Conservation (phyloP, 2,888 invertebrate species). For the Cryptosula pallasiana region DNA sequence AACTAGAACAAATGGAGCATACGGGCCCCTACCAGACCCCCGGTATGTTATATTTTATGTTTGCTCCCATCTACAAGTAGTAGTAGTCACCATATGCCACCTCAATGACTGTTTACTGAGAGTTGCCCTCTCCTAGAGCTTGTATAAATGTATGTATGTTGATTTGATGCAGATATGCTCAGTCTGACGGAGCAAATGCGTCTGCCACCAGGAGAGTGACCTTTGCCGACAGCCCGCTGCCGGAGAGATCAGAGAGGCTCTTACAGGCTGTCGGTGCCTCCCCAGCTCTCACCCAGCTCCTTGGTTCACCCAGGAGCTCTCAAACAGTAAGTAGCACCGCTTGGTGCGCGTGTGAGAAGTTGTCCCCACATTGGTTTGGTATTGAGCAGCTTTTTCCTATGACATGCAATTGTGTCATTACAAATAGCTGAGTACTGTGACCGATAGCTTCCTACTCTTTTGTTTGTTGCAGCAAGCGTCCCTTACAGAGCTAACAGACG, state of each 20-base stretch:
- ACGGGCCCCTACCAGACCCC: neutral
- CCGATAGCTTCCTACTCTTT: no score
- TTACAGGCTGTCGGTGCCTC: conserved; percentile 1
- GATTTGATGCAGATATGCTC: no score
- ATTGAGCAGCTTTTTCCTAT: no score
- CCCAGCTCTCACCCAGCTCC: conserved; percentile 1
- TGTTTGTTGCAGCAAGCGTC: neutral
- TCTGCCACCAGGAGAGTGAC: neutral
- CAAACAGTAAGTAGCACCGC: neutral
- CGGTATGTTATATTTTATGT: neutral
- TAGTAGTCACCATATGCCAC: no score
- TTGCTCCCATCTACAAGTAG: neutral
- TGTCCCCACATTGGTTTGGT: no score
- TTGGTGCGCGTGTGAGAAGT: no score
- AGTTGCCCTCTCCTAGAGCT: no score
- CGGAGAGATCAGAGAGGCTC: conserved; percentile 1
- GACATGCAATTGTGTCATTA: no score
- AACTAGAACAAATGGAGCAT: neutral
- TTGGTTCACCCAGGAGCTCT: neutral
- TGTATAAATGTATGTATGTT: no score
- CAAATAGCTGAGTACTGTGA: no score
- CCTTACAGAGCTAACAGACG: neutral
- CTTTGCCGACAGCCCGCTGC: neutral
- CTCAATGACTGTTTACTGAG: no score
- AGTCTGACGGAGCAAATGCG: no score